Evolutionary conservation across 1,140 invertebrate genomes (phyloP), one percentile per base, ranked within the genome.

Genomic region (Euwallacea fornicatus): DNA sequence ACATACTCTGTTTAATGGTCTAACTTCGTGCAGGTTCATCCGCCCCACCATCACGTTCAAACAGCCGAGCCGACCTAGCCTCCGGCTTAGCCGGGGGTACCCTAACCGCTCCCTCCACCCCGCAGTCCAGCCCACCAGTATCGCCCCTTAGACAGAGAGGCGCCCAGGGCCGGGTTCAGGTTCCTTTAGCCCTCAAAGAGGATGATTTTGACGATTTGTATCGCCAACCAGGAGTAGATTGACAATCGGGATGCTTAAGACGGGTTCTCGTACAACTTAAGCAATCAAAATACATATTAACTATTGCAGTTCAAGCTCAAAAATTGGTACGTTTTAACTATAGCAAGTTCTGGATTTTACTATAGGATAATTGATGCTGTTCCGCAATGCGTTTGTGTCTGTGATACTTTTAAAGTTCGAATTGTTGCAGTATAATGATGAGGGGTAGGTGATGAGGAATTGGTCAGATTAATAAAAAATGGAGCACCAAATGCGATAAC

Each of bases 51-150:
- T 86, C 86, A 54, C 87, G 89, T 61, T 87, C 88, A 11, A 84
- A 87, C 42, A 92, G 90, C 7, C 85, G 89, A 15, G 83, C 89
- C 10, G 89, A 91, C 59, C n/a, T 80, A 75, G 90, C 72, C 85
- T 85, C 46, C 73, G 84, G 75, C 75, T 84, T 76, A 77, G 84
- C 71, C 80, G 87, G 83, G 80, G 87, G 83, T 82, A 85, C 82
- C 61, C 81, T 82, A 63, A 84, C 79, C 76, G 80, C 72, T 58
- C 79, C 80, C 58, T 78, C 76, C 53, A 83, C 74, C 50, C 80
- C 69, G 65, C 78, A 75, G 65, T 42, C 71, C 56, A 81, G 77
- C 71, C 80, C 80, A 42, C 79, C 80, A 62, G 76, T 81, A 10
- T 80, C 80, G 46, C 80, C 80, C 16, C 74, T 76, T 54, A 72